A percentile compares a stretch with the other conserved stretches of the same genome.
phyloP scores from a whole-genome alignment of 2,797 vertebrate species.

The Coreius guichenoti region DNA sequence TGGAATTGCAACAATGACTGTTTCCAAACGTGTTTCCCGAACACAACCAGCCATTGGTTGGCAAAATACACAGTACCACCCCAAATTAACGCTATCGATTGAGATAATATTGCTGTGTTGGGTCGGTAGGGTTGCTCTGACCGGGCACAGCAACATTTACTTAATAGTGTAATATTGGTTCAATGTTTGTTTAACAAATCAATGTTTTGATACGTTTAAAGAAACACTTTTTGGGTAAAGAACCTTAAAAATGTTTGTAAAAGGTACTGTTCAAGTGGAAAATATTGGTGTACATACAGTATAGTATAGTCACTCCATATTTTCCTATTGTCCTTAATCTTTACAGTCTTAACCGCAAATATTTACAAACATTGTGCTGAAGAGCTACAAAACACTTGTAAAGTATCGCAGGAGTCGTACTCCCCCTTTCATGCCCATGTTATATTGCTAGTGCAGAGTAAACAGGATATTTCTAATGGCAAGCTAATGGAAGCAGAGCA shows the following conservation, averaged over 20 bases:
- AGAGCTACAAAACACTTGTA: constrained; percentile 34
- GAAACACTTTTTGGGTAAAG: not conserved
- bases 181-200: not conserved
- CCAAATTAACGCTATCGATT: not conserved
- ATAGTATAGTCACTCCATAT: not conserved
- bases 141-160: not conserved
- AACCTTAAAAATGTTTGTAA: not conserved
- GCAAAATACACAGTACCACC: not conserved
- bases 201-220: not conserved
- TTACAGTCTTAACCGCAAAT: not conserved
- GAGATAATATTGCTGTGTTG: not conserved
- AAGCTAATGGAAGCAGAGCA: constrained; percentile 73
- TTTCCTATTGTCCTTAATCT: constrained; percentile 1
- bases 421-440: constrained; percentile 28
- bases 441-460: constrained; percentile 72
- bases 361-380: constrained; percentile 18
- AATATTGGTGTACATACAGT: not conserved
- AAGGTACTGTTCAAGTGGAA: not conserved
- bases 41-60: not conserved
- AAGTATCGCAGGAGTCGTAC: constrained; percentile 29
- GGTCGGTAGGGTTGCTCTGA: not conserved
- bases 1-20: not conserved
- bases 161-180: not conserved
- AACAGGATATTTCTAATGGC: constrained; percentile 77
- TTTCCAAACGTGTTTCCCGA: not conserved